These are phyloP conservation scores for Aethes cnicana DNA, from an alignment of 2,888 invertebrate species.

Conservation along the genomic window DNA sequence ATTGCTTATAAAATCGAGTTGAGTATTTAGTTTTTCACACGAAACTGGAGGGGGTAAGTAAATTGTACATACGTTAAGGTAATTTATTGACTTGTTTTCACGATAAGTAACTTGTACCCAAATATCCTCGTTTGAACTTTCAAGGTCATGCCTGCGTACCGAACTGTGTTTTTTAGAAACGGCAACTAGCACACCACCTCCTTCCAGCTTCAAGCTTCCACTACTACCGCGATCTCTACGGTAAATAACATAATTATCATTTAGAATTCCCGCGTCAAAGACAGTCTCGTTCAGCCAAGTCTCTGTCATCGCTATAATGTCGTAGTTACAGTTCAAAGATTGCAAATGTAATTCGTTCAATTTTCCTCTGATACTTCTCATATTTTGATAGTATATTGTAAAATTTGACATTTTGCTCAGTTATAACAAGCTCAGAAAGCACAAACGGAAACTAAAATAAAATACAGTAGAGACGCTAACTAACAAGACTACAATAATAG, in stretches of 20 bases:
- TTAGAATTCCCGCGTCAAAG: not conserved
- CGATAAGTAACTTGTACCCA: no score
- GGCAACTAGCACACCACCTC: constrained; percentile 8
- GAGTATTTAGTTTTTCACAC: no score
- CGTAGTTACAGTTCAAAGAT: not conserved
- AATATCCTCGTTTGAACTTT: no score
- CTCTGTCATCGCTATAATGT: constrained; percentile 7
- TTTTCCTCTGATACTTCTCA: not conserved
- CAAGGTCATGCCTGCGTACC: no score
- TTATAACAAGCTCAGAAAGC: not conserved
- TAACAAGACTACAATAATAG: not conserved
- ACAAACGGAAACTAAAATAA: not conserved
- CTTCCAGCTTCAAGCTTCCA: not conserved
- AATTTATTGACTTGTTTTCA: no score
- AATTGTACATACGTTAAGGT: no score
- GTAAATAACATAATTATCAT: constrained; percentile 1
- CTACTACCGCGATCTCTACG: not conserved
- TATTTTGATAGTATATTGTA: not conserved
- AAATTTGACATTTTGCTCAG: not conserved
- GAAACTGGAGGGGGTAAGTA: no score
- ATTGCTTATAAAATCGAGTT: no score
- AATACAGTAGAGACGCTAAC: not conserved
- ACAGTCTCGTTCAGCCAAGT: constrained; percentile 1
- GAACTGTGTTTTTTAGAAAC: not conserved
- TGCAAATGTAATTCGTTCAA: not conserved